Evolutionary conservation across 2,888 invertebrate genomes (phyloP), one percentile per base, ranked within the genome.

Genomic region (Catocala sponsa): DNA sequence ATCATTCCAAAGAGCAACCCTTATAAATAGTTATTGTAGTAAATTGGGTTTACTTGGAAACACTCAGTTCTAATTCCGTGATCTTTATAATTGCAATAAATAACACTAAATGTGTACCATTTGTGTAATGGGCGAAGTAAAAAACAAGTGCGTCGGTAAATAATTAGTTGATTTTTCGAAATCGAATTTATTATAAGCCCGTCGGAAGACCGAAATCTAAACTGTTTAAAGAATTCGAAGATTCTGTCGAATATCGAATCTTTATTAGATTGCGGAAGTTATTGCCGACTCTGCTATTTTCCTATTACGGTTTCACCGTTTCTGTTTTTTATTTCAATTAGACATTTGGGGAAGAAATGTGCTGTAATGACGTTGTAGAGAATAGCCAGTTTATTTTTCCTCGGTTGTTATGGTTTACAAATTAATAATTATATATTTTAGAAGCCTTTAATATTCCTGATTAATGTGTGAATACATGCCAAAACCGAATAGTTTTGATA

Each of bases 11-110:
- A n/a, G 46, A 46, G 33, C 35, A 38, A 38, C 35, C 35, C 35
- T 38, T 38, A 38, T 7, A 38, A 38, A 38, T 12, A 49, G 48
- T 46, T 13, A 1, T 33, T 38, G 35, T 48, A 43, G 55, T 53
- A 54, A 25, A 48, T 51, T 59, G 38, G 54, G 53, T 62, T 57
- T 35, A 38, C 51, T 50, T 42, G 48, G 25, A 64, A 60, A 54
- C 38, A 25, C 52, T 38, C 47, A 38, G 43, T 53, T 60, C 53
- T 61, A 55, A 68, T 56, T 72, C 35, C 35, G 9, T 38, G 35
- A 6, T 38, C 35, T 6, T 0, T 38, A 38, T 38, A 38, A 38
- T 38, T 38, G 35, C 7, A 38, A 38, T 38, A 38, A 38, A 38
- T 6, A 38, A 38, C 6, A 1, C 1, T 38, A 38, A 38, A 9